Evolutionary conservation across 2,113 vertebrate genomes (phyloP).

Genomic region (Tenebrosternarchus preto): DNA sequence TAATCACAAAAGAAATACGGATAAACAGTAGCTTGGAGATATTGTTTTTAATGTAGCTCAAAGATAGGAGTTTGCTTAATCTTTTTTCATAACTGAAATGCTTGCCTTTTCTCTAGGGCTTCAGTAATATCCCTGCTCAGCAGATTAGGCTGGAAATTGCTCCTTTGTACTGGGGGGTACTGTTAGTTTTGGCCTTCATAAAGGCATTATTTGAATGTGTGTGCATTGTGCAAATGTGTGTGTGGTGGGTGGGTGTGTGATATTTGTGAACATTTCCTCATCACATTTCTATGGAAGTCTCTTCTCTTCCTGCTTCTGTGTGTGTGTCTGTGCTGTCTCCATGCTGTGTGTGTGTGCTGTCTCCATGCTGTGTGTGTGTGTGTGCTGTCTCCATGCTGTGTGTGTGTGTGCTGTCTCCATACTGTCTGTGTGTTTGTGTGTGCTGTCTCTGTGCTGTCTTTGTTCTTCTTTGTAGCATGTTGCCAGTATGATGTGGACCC

Average conservation of each 20-base stretch:
- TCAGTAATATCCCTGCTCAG: constrained; percentile 35
- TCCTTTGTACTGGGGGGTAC: constrained; percentile 1
- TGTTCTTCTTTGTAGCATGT: too few species aligned
- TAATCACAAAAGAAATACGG: background rate
- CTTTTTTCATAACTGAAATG: background rate
- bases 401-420: accelerated
- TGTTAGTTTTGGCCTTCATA: constrained; percentile 31
- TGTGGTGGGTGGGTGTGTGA: background rate
- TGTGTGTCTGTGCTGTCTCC: accelerated
- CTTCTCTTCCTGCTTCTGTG: background rate
- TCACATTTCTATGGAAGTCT: constrained; percentile 11
- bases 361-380: background rate
- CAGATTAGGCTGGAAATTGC: constrained; percentile 36
- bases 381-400: background rate
- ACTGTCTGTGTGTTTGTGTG: too few species aligned
- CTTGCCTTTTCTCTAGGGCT: background rate
- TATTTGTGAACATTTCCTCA: constrained; percentile 20
- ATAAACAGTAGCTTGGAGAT: background rate
- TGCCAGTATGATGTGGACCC: too few species aligned
- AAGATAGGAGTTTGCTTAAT: background rate
- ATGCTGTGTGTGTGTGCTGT: too few species aligned
- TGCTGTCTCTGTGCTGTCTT: too few species aligned
- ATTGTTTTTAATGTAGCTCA: background rate
- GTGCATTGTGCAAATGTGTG: constrained; percentile 8
- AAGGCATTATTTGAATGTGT: constrained; percentile 21